Evolutionary conservation across 2,797 vertebrate species (phyloP).

Genomic region (Aulostomus chinensis): DNA sequence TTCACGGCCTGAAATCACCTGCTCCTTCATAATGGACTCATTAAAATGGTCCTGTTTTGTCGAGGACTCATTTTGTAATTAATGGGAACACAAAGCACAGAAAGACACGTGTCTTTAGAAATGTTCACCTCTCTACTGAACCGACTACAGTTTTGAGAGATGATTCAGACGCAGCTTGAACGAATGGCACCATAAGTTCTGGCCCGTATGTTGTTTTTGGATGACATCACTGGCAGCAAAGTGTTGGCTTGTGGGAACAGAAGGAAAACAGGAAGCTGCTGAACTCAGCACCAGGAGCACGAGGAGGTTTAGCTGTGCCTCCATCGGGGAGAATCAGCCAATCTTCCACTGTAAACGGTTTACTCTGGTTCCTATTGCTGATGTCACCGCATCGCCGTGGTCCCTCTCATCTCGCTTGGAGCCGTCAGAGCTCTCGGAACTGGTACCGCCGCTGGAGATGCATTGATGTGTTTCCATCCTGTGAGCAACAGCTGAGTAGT

Average conservation of each 20-base stretch:
- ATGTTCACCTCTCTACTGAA: slow-evolving; percentile 7
- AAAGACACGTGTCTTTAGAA: slow-evolving; percentile 31
- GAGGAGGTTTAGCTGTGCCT: slow-evolving; percentile 43
- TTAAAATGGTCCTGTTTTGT: no score
- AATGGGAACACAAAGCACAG: slow-evolving; percentile 25
- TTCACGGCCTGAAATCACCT: slow-evolving; percentile 41
- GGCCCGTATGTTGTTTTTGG: no score
- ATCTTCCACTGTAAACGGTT: slow-evolving; percentile 40
- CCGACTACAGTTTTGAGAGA: no score
- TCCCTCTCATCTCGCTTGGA: slow-evolving; percentile 12
- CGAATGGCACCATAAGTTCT: no score
- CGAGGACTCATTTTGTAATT: slow-evolving; percentile 42
- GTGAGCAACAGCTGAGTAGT: no score
- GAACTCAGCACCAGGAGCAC: no score
- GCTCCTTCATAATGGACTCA: slow-evolving; percentile 27
- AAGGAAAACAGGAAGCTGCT: no score
- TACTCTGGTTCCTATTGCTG: slow-evolving; percentile 38
- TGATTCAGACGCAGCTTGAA: no score
- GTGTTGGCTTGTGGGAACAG: no score
- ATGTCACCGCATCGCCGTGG: slow-evolving; percentile 8
- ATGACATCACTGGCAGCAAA: no score
- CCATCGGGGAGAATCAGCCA: slow-evolving; percentile 43
- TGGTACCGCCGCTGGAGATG: slow-evolving; percentile 21
- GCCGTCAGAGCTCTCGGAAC: slow-evolving; percentile 31
- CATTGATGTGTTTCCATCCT: no score